Conservation (phyloP, 2,888 invertebrate species). For the Cyclophora albipunctata region DNA sequence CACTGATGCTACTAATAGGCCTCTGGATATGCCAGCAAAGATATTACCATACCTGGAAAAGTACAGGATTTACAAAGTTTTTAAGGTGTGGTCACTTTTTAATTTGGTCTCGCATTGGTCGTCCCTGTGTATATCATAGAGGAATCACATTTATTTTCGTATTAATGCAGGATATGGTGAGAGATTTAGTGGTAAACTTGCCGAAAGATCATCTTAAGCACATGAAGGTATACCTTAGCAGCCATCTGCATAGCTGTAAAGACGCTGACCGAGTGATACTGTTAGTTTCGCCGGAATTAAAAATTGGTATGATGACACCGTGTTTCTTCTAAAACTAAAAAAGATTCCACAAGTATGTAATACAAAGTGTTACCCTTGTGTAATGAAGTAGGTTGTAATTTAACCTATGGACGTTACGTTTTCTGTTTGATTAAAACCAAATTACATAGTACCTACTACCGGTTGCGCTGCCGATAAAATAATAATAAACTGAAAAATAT, state of each 20-base stretch:
- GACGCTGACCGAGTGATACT: slow-evolving; percentile 73
- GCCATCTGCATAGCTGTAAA: slow-evolving; percentile 61
- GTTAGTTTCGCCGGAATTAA: slow-evolving; percentile 63
- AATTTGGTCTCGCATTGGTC: too few species aligned
- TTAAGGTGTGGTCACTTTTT: slow-evolving; percentile 61
- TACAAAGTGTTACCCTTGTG: too few species aligned
- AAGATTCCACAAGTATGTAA: background rate
- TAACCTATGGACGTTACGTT: too few species aligned
- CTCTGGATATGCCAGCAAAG: slow-evolving; percentile 55
- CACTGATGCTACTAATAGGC: slow-evolving; percentile 54
- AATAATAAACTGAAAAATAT: too few species aligned
- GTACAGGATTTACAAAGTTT: slow-evolving; percentile 77
- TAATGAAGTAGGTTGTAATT: too few species aligned
- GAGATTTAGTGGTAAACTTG: slow-evolving; percentile 73
- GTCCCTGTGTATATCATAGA: too few species aligned
- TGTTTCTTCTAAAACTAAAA: background rate
- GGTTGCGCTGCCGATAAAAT: too few species aligned
- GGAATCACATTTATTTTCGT: too few species aligned
- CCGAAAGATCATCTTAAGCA: slow-evolving; percentile 79
- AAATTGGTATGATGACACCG: slow-evolving; percentile 32
- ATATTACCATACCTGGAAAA: slow-evolving; percentile 80
- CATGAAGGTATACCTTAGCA: slow-evolving; percentile 73
- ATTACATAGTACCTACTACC: too few species aligned
- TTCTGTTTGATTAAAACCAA: too few species aligned
- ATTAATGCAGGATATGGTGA: slow-evolving; percentile 69